A percentile compares a stretch with the other conserved stretches of the same genome.
Evolutionary conservation across 2,113 vertebrate genomes (phyloP).

Genomic region (Cromileptes altivelis): DNA sequence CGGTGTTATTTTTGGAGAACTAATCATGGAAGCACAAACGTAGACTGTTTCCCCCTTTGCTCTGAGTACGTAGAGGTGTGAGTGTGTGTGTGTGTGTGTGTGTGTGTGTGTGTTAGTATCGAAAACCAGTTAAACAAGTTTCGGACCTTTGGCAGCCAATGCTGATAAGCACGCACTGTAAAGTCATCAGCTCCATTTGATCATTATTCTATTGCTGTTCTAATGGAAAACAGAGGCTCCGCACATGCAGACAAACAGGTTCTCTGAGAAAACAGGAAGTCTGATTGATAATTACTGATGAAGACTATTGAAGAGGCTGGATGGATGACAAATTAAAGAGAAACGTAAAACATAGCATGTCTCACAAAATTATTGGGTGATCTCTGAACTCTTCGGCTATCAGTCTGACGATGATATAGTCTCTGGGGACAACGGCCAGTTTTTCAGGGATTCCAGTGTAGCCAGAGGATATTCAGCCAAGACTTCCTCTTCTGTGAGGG

Average conservation of each 20-base stretch:
- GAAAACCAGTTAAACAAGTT: slow-evolving; percentile 37
- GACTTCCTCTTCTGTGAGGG: no score
- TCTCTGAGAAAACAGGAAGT: slow-evolving; percentile 56
- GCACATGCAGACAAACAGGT: slow-evolving; percentile 42
- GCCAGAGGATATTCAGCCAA: no score
- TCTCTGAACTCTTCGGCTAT: no score
- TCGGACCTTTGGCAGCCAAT: slow-evolving; percentile 4
- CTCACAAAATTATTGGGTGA: not conserved
- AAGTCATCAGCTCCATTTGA: slow-evolving; percentile 4
- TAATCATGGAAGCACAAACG: slow-evolving; percentile 48
- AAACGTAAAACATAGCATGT: not conserved
- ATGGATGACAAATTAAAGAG: not conserved
- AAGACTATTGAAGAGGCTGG: not conserved
- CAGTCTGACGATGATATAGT: no score
- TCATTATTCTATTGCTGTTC: slow-evolving; percentile 29
- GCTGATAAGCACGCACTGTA: slow-evolving; percentile 37
- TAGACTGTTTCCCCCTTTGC: slow-evolving; percentile 40
- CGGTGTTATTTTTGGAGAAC: slow-evolving; percentile 71
- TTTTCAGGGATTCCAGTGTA: no score
- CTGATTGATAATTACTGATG: slow-evolving; percentile 27
- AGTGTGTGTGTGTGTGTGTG: slow-evolving; percentile 11
- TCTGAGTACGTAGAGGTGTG: slow-evolving; percentile 2
- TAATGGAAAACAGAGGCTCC: slow-evolving; percentile 43
- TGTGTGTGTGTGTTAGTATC: slow-evolving; percentile 8
- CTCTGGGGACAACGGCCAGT: no score